Evolutionary conservation across 2,113 vertebrate genomes (phyloP), one percentile per base, ranked within the genome.

Genomic region (Gobio gobio): DNA sequence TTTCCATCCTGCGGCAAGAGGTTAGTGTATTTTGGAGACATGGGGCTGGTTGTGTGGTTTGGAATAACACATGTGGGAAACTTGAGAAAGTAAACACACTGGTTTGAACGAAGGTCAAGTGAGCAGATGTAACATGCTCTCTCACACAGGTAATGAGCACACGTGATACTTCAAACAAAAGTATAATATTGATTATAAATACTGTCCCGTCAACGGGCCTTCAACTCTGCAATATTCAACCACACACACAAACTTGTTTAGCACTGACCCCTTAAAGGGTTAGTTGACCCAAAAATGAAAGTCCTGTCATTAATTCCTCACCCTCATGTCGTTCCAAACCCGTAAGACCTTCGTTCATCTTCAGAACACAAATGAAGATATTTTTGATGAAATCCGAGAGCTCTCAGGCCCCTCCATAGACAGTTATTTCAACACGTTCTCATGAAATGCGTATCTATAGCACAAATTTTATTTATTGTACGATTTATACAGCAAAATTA

Each of bases 81-180:
- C 18, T 40, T 0, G 8, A 40, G 75, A 29, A 54, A 64, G 36
- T 77, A 22, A 72, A 80, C 47, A 59, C 45, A 43, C 7, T 40
- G 70, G 59, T 72, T 77, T 70, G 72, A 78, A 56, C 63, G 5
- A 24, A 64, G 81, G 80, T 82, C 75, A 63, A 45, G 63, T 56
- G 47, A 56, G 10, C 33, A 24, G 29, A 72, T 13, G 33, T 43
- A 54, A 66, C 59, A 59, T 59, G 29, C 26, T n/a, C 18, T 78
- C 54, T n/a, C 18, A 40, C 54, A 45, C 58, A 49, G 9, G 7
- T 10, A 43, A 66, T 80, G 56, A 33, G 12, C 63, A 24, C 64
- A 72, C 18, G 5, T 45, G 16, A 72, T 26, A 29, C 73, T 9
- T 51, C 13, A 75, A 75, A 54, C 24, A 29, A 29, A 51, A 26